Percentiles rank a stretch among this genome's conserved stretches.
Evolutionary conservation across 2,888 invertebrate species (phyloP).

Genomic region (Rotaria socialis): DNA sequence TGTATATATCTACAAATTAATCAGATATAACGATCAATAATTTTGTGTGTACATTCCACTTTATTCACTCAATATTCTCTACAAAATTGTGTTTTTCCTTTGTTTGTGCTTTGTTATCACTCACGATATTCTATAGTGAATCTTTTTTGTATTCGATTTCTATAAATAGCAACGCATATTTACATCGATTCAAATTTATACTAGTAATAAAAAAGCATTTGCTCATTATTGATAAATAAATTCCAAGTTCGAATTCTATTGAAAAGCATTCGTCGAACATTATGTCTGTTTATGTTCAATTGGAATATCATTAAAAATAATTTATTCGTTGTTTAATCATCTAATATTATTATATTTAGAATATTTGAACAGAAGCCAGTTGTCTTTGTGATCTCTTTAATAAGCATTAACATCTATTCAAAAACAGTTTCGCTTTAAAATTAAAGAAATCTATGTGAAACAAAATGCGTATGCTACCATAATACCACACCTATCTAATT

Average conservation of each 20-base stretch:
- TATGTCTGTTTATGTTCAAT: neutral
- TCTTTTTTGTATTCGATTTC: neutral
- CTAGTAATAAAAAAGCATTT: neutral
- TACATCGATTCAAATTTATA: neutral
- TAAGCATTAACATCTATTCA: neutral
- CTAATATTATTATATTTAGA: neutral
- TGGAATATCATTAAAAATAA: neutral
- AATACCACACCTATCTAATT: too few species aligned
- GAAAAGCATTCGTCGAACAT: neutral
- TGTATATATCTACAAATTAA: neutral
- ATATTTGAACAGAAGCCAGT: neutral
- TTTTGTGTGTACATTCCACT: constrained; percentile 5
- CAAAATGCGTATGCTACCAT: too few species aligned
- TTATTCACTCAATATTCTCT: neutral
- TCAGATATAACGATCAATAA: neutral
- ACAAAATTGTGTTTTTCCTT: neutral
- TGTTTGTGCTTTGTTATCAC: neutral
- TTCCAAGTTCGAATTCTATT: neutral
- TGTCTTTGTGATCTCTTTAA: neutral
- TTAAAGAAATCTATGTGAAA: neutral
- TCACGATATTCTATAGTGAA: neutral
- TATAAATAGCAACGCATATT: neutral
- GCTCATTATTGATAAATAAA: neutral
- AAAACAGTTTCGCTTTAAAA: too few species aligned
- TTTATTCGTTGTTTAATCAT: neutral